A percentile compares a stretch with the other conserved stretches of the same genome.
Evolutionary conservation across 2,797 vertebrate species (phyloP).

Genomic region (Alca torda): DNA sequence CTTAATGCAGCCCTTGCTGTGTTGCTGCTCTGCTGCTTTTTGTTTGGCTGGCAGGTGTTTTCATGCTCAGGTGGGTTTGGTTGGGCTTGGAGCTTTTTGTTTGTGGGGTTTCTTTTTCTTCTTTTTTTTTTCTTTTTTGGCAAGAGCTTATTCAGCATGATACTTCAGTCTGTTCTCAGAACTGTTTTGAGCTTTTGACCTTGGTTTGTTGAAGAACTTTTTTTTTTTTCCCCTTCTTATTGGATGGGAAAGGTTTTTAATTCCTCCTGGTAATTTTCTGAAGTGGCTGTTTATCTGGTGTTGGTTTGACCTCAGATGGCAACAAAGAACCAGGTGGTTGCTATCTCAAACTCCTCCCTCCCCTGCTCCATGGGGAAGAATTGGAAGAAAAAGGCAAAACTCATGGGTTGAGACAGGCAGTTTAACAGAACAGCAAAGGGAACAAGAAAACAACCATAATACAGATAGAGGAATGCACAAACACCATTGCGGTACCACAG

Average conservation of each 20-base stretch:
- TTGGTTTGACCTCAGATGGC: no score
- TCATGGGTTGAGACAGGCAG: no score
- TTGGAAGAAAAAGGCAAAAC: no score
- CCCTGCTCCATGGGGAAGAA: no score
- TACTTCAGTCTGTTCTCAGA: not conserved
- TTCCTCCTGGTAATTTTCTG: not conserved
- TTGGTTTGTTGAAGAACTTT: not conserved
- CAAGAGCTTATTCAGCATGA: not conserved
- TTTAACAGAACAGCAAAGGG: no score
- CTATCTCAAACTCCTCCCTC: no score
- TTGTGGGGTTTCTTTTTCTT: not conserved
- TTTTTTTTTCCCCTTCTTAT: not conserved
- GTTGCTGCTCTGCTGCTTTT: not conserved
- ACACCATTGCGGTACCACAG: no score
- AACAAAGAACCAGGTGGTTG: no score
- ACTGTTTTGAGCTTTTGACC: not conserved
- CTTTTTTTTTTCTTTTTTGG: not conserved
- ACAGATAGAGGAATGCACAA: no score
- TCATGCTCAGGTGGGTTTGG: not conserved
- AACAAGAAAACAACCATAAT: no score
- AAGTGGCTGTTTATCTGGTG: not conserved
- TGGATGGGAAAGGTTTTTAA: not conserved
- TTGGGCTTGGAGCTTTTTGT: not conserved
- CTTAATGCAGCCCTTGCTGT: accelerated
- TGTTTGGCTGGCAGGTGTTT: not conserved